These are phyloP conservation scores for Epistrophe grossulariae DNA, from an alignment of 2,888 invertebrate genomes.

Conservation along the genomic window DNA sequence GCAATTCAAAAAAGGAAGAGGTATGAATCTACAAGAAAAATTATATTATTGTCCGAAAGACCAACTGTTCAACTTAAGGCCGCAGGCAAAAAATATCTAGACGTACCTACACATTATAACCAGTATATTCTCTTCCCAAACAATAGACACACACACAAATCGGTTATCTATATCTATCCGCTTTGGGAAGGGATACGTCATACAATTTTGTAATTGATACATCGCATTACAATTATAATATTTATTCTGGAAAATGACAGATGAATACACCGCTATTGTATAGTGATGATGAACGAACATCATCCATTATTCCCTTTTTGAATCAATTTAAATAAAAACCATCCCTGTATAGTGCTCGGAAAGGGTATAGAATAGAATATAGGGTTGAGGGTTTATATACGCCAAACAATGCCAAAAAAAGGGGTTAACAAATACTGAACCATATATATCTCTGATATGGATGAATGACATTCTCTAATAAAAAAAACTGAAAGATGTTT, in stretches of 20 bases:
- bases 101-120: too few species aligned
- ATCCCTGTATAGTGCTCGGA: background rate
- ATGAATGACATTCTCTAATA: slow-evolving; percentile 57
- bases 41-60: slow-evolving; percentile 12
- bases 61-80: slow-evolving; percentile 1
- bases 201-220: slow-evolving; percentile 70
- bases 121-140: slow-evolving; percentile 11
- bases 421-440: slow-evolving; percentile 60
- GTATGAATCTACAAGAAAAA: background rate
- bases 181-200: slow-evolving; percentile 21
- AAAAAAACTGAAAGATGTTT: slow-evolving; percentile 56
- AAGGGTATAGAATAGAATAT: background rate
- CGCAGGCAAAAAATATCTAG: background rate
- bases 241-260: slow-evolving; percentile 68
- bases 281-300: slow-evolving; percentile 11
- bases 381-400: slow-evolving; percentile 1
- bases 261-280: slow-evolving; percentile 64
- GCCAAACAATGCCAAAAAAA: slow-evolving; percentile 45
- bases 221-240: slow-evolving; percentile 72
- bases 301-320: slow-evolving; percentile 41
- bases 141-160: slow-evolving; percentile 11
- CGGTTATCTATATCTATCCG: slow-evolving; percentile 32
- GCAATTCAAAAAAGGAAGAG: background rate
- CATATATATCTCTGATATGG: slow-evolving; percentile 42
- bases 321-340: slow-evolving; percentile 55